Evolutionary conservation across 2,113 vertebrate species (phyloP).

Genomic region (Myanophis thanlyinensis): DNA sequence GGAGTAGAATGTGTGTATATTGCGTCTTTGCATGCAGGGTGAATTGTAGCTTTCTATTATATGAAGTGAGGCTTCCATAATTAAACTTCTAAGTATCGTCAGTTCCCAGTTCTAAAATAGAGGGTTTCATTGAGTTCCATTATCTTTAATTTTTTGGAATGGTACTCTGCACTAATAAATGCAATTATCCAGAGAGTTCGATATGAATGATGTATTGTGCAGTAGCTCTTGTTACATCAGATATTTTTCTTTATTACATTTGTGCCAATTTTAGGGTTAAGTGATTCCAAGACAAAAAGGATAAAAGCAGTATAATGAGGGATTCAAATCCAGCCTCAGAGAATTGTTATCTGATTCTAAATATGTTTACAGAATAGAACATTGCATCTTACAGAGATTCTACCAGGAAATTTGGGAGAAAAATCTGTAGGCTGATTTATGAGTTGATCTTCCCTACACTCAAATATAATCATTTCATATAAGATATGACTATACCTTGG

Average conservation of each 20-base stretch:
- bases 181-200: constrained; percentile 40
- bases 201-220: constrained; percentile 40
- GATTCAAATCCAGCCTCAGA: constrained; percentile 48
- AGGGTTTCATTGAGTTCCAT: not conserved
- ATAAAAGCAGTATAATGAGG: constrained; percentile 45
- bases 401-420: not conserved
- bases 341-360: constrained; percentile 48
- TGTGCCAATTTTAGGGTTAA: constrained; percentile 42
- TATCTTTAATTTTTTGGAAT: not conserved
- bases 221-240: constrained; percentile 20
- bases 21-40: not conserved
- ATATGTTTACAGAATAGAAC: constrained; percentile 42
- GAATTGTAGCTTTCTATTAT: not conserved
- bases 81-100: not conserved
- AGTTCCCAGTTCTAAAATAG: not conserved
- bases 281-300: constrained; percentile 41
- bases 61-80: not conserved
- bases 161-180: not conserved
- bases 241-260: constrained; percentile 56
- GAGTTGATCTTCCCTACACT: not conserved
- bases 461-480: not conserved
- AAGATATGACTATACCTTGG: not conserved
- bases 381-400: constrained; percentile 21
- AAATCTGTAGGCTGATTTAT: not conserved
- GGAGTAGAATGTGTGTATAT: not conserved